These are phyloP conservation scores for Picathartes gymnocephalus DNA, from an alignment of 2,113 vertebrate genomes.

Conservation along the genomic window DNA sequence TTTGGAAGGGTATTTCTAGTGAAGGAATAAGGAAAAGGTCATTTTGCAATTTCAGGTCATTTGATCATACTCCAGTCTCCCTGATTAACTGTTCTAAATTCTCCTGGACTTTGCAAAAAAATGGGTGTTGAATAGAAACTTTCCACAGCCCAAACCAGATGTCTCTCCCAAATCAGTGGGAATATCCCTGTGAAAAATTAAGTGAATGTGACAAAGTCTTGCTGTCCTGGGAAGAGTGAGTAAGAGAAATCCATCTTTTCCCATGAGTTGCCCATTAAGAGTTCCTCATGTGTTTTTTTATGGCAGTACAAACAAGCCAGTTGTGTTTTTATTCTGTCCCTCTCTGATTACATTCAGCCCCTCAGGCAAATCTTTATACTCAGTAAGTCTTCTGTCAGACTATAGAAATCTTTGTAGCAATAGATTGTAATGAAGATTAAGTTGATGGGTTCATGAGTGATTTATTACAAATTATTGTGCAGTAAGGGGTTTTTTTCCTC, in stretches of 20 bases:
- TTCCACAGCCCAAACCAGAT: neutral
- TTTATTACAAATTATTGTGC: conserved; percentile 48
- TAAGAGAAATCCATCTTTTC: neutral
- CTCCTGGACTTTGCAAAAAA: neutral
- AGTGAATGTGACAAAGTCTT: neutral
- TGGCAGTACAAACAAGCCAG: conserved; percentile 15
- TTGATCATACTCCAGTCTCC: neutral
- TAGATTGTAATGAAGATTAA: conserved; percentile 59
- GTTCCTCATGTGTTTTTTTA: neutral
- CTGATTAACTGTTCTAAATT: neutral
- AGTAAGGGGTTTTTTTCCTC: neutral
- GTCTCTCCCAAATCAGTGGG: neutral
- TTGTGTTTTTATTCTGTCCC: conserved; percentile 32
- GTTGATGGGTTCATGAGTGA: conserved; percentile 28
- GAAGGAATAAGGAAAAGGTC: neutral
- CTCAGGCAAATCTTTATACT: conserved; percentile 49
- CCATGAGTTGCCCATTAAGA: neutral
- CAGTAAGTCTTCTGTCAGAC: conserved; percentile 43
- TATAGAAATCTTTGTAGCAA: conserved; percentile 38
- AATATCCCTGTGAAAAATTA: neutral
- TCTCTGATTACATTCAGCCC: conserved; percentile 47
- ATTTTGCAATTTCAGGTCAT: neutral
- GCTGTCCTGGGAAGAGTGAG: neutral
- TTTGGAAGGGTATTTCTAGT: neutral
- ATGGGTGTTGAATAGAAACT: neutral